Percentiles rank a stretch among this genome's conserved stretches.
These are phyloP conservation scores for Gracilinanus agilis DNA, from an alignment of 2,113 vertebrate genomes.

Conservation along the genomic window DNA sequence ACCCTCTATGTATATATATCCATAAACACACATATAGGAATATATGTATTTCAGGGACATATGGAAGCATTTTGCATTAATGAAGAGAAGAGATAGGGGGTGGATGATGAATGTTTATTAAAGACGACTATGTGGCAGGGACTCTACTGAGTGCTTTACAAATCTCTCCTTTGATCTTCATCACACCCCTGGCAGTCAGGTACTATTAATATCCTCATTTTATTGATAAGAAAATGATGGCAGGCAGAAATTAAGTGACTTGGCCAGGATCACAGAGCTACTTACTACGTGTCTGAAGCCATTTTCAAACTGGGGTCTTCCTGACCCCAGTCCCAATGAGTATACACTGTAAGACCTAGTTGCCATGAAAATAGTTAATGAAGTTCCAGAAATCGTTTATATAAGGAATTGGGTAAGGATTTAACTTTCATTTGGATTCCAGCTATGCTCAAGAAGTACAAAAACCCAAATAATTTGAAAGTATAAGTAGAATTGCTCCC, in stretches of 20 bases:
- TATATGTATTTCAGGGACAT: background rate
- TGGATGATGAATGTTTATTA: background rate
- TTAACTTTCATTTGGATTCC: background rate
- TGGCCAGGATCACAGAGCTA: background rate
- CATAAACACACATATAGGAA: background rate
- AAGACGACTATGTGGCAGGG: background rate
- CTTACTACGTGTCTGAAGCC: background rate
- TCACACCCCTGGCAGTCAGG: background rate
- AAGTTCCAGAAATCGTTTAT: background rate
- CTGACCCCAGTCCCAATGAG: background rate
- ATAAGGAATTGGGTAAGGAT: background rate
- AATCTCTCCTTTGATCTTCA: background rate
- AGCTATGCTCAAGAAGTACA: background rate
- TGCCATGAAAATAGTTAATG: background rate
- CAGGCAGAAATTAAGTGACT: background rate
- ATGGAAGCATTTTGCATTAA: background rate
- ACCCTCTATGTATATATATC: background rate
- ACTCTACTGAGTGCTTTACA: background rate
- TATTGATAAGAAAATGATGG: background rate
- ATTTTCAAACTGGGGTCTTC: background rate
- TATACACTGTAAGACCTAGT: background rate
- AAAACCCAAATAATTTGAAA: slow-evolving; percentile 72
- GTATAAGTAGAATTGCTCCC: slow-evolving; percentile 75
- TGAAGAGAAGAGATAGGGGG: background rate
- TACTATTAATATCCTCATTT: background rate